Evolutionary conservation across 2,113 vertebrate species (phyloP).

Genomic region (Burhinus oedicnemus): DNA sequence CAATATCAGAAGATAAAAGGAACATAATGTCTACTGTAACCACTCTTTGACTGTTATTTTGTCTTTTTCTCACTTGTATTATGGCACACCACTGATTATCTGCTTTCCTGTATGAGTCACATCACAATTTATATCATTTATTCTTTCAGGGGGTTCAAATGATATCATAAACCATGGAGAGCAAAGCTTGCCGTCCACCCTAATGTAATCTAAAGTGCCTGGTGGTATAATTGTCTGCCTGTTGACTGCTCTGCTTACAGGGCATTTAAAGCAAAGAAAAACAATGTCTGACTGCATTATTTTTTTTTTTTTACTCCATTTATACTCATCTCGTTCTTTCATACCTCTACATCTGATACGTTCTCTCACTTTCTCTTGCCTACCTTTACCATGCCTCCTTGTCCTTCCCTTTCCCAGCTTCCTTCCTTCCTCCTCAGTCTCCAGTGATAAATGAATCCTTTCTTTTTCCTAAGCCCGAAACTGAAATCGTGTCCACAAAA

Average conservation of each 20-base stretch:
- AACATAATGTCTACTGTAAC: neutral
- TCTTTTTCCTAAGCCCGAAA: neutral
- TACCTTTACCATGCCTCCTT: neutral
- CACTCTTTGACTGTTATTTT: neutral
- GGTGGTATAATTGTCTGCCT: neutral
- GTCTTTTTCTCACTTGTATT: slow-evolving; percentile 48
- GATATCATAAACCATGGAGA: neutral
- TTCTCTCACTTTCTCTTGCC: neutral
- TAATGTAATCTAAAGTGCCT: neutral
- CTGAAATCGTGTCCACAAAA: fast-evolving
- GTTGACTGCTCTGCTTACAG: neutral
- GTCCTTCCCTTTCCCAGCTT: neutral
- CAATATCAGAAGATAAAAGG: slow-evolving; percentile 1
- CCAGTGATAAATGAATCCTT: neutral
- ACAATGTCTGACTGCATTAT: neutral
- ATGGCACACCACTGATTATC: neutral
- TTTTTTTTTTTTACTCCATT: neutral
- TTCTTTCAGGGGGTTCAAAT: neutral
- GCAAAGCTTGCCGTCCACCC: neutral
- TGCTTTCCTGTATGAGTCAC: slow-evolving; percentile 44
- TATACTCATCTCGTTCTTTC: neutral
- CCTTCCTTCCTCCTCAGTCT: neutral
- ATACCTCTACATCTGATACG: neutral
- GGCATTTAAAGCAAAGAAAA: neutral
- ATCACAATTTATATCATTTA: neutral